phyloP scores from a whole-genome alignment of 2,888 invertebrate species.

The Rhingia rostrata region DNA sequence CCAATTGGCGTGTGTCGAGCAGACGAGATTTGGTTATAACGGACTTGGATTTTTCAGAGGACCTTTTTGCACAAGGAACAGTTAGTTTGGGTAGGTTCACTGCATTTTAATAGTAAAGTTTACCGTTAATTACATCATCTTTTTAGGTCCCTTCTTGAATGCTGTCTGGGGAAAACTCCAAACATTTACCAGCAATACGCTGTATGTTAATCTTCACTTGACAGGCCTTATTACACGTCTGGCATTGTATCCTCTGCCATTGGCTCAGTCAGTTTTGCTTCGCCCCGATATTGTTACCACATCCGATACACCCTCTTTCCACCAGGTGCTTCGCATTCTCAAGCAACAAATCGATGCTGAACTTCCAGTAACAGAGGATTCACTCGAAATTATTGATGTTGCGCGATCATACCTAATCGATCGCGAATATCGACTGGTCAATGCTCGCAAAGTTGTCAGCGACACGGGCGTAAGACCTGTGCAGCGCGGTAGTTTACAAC shows the following conservation, averaged over 20 bases:
- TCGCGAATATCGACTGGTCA: conserved; percentile 90
- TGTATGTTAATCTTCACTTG: conserved; percentile 93
- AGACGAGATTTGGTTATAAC: conserved; percentile 80
- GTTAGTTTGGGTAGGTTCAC: conserved; percentile 81
- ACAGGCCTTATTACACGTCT: conserved; percentile 94
- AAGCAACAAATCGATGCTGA: conserved; percentile 94
- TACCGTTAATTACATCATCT: neutral
- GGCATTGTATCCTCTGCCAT: conserved; percentile 93
- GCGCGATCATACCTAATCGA: conserved; percentile 91
- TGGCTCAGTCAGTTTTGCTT: conserved; percentile 93
- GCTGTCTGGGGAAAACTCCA: conserved; percentile 92
- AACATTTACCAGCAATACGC: conserved; percentile 91
- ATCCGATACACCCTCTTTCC: conserved; percentile 94
- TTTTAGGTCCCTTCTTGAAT: conserved; percentile 90
- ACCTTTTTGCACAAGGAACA: conserved; percentile 83
- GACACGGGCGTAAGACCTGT: conserved; percentile 61
- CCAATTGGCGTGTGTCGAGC: conserved; percentile 80
- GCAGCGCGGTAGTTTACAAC: conserved; percentile 76
- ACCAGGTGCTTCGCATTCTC: conserved; percentile 92
- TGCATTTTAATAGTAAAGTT: neutral
- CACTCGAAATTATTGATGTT: conserved; percentile 87
- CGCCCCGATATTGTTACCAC: conserved; percentile 93
- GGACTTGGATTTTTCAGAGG: conserved; percentile 83
- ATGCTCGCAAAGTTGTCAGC: conserved; percentile 84
- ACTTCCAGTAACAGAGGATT: conserved; percentile 84